Percentiles rank a stretch among this genome's conserved stretches.
Conservation (phyloP, 2,797 vertebrate genomes). For the Gymnodraco acuticeps region DNA sequence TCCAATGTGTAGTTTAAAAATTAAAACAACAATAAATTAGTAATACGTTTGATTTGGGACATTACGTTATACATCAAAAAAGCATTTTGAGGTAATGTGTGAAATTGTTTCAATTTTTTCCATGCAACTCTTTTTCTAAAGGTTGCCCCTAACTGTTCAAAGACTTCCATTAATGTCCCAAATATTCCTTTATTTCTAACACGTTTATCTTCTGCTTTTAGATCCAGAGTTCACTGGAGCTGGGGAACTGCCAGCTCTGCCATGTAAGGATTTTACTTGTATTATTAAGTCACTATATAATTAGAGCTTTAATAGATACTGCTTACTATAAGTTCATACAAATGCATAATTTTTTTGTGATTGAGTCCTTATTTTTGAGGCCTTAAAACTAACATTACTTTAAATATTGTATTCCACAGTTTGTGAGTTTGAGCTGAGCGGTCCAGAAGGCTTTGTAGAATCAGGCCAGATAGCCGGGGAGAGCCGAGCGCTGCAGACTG, state of each 20-base stretch:
- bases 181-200: neutral
- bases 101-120: neutral
- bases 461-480: slow-evolving; percentile 91
- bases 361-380: neutral
- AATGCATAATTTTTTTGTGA: neutral
- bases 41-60: neutral
- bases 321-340: neutral
- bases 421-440: slow-evolving; percentile 98
- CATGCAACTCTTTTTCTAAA: neutral
- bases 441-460: slow-evolving; percentile 94
- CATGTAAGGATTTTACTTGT: slow-evolving; percentile 86
- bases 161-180: neutral
- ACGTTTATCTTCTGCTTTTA: slow-evolving; percentile 83
- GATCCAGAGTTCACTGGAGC: slow-evolving; percentile 96
- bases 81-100: neutral
- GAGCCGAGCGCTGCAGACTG: slow-evolving; percentile 87
- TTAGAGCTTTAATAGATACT: neutral
- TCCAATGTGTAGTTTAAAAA: neutral
- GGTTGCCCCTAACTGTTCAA: neutral
- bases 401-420: slow-evolving; percentile 74
- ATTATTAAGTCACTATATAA: neutral
- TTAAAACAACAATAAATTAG: too few species aligned
- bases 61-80: neutral
- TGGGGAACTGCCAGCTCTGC: slow-evolving; percentile 89
- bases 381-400: neutral